phyloP scores from a whole-genome alignment of 2,797 vertebrate genomes.

The Crocodylus rhombifer region DNA sequence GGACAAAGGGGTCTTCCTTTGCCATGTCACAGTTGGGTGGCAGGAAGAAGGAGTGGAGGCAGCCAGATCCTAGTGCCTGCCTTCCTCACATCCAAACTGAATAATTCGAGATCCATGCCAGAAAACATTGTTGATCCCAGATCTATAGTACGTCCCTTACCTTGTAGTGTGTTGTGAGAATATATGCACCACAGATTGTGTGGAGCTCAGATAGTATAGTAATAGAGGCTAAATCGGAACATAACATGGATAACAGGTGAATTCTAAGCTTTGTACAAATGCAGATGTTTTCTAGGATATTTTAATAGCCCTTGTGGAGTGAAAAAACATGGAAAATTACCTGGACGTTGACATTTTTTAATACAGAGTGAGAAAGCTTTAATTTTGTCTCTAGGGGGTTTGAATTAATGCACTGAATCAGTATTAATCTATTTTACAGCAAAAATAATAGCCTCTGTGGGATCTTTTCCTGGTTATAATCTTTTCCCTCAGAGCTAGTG shows the following conservation, averaged over 20 bases:
- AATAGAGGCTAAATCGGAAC: not conserved
- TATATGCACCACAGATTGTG: not conserved
- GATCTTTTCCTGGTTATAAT: not conserved
- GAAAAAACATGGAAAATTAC: not conserved
- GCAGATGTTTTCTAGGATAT: not conserved
- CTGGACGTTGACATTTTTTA: not conserved
- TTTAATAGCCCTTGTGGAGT: not conserved
- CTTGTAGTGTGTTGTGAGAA: not conserved
- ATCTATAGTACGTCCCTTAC: not conserved
- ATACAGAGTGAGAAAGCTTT: not conserved
- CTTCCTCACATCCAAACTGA: too few species aligned
- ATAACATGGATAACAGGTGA: not conserved
- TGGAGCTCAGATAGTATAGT: not conserved
- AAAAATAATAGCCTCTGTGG: accelerated
- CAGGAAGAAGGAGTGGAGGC: too few species aligned
- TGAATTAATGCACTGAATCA: not conserved
- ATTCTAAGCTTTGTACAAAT: not conserved
- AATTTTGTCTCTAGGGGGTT: not conserved
- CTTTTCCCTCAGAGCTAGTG: not conserved
- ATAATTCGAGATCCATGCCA: too few species aligned
- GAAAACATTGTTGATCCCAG: too few species aligned
- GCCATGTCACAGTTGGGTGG: too few species aligned
- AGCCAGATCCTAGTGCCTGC: too few species aligned
- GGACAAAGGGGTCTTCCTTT: too few species aligned
- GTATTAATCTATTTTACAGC: not conserved